Evolutionary conservation across 2,797 vertebrate genomes (phyloP).

Genomic region (Cyprinella venusta): DNA sequence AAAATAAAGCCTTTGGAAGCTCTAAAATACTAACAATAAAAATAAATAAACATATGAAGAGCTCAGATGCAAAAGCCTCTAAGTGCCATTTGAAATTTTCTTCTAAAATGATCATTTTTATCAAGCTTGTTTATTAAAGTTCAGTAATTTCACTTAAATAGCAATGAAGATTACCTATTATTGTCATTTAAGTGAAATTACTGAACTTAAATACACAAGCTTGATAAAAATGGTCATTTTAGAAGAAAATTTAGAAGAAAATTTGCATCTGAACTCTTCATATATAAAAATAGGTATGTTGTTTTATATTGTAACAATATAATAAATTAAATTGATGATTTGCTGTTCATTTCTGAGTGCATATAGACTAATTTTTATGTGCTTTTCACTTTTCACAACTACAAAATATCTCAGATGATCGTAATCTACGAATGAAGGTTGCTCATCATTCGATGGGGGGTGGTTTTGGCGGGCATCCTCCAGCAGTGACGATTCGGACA

Average conservation of each 20-base stretch:
- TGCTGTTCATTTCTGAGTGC: neutral
- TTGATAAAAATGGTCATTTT: too few species aligned
- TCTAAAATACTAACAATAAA: neutral
- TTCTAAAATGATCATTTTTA: too few species aligned
- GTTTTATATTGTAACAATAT: neutral
- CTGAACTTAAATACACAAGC: too few species aligned
- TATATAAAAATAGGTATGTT: too few species aligned
- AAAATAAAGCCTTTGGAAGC: neutral
- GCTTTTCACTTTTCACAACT: neutral
- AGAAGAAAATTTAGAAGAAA: too few species aligned
- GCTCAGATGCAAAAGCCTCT: too few species aligned
- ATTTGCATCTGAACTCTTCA: too few species aligned
- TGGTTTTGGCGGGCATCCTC: neutral
- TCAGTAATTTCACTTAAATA: too few species aligned
- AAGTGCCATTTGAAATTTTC: too few species aligned
- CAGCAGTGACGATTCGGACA: slow-evolving; percentile 53
- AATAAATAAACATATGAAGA: neutral
- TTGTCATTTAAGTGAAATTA: too few species aligned
- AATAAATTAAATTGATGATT: neutral
- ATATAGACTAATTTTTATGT: neutral
- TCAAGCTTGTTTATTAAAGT: too few species aligned
- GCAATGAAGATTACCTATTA: too few species aligned
- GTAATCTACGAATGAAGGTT: fast-evolving
- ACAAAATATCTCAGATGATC: neutral
- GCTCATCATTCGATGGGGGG: neutral